These are phyloP conservation scores for Nyctereutes procyonoides DNA, from an alignment of 2,113 vertebrate genomes.

Conservation along the genomic window DNA sequence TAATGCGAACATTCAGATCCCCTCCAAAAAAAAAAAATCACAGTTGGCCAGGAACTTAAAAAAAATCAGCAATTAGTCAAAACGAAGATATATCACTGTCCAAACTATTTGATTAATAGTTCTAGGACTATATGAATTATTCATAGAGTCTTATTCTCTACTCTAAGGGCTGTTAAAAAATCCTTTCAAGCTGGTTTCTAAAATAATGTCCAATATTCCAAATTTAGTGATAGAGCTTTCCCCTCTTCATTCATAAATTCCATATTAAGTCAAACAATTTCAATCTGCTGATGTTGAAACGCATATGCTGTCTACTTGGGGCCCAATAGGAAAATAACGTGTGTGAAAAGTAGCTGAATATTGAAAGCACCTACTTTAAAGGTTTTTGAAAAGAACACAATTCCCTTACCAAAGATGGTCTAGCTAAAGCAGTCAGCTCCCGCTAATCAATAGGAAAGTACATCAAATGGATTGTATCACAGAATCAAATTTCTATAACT, in stretches of 20 bases:
- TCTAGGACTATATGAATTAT: slow-evolving; percentile 61
- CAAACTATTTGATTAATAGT: slow-evolving; percentile 54
- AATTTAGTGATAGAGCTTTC: slow-evolving; percentile 21
- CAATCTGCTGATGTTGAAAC: slow-evolving; percentile 7
- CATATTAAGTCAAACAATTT: slow-evolving; percentile 1
- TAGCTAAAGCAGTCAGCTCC: background rate
- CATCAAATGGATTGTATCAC: slow-evolving; percentile 20
- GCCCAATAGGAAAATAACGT: background rate
- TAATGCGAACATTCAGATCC: background rate
- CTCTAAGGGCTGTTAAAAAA: background rate
- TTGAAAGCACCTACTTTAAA: background rate
- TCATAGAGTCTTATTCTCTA: slow-evolving; percentile 48
- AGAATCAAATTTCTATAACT: slow-evolving; percentile 45
- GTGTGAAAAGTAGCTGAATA: background rate
- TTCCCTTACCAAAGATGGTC: background rate
- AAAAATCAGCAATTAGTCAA: slow-evolving; percentile 12
- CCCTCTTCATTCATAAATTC: slow-evolving; percentile 73
- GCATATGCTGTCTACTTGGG: background rate
- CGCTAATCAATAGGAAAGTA: slow-evolving; percentile 22
- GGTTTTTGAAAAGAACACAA: background rate
- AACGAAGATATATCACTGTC: slow-evolving; percentile 40
- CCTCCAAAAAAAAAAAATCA: background rate
- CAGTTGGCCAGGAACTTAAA: slow-evolving; percentile 20
- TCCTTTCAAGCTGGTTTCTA: slow-evolving; percentile 47
- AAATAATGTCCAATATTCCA: slow-evolving; percentile 59